Conservation (phyloP, 1,140 invertebrate species). For the Gonioctena quinquepunctata region DNA sequence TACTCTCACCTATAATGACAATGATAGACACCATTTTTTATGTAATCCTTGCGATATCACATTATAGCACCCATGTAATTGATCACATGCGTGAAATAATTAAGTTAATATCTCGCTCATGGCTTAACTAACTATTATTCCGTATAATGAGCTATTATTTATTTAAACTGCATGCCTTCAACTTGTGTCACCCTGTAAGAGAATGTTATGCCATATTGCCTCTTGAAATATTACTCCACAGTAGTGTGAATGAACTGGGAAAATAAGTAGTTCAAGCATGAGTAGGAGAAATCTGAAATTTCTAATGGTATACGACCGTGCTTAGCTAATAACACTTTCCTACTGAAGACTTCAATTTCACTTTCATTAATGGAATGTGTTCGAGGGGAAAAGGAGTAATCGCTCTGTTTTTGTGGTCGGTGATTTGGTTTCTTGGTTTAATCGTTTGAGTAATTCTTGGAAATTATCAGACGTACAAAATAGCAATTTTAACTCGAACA, state of each 20-base stretch:
- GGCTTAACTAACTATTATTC: too few relatives aligned
- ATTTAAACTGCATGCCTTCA: too few relatives aligned
- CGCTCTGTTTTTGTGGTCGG: background rate
- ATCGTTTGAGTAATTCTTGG: background rate
- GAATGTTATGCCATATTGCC: background rate
- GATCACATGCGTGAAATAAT: too few relatives aligned
- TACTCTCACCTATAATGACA: too few relatives aligned
- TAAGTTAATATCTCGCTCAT: too few relatives aligned
- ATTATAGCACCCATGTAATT: too few relatives aligned
- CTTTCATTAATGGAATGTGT: conserved; percentile 16
- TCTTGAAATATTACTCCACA: background rate
- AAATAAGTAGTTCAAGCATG: conserved; percentile 11
- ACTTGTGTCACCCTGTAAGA: background rate
- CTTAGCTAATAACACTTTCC: conserved; percentile 5
- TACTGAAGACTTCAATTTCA: background rate
- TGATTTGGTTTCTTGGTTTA: background rate
- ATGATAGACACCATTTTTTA: too few relatives aligned
- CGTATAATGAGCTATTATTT: too few relatives aligned
- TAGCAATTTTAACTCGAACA: too few relatives aligned
- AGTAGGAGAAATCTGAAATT: conserved; percentile 18
- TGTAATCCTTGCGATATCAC: too few relatives aligned
- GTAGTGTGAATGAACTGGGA: conserved; percentile 6
- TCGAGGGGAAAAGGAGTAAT: background rate
- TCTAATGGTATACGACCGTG: conserved; percentile 7
- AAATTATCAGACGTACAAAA: too few relatives aligned